phyloP scores from a whole-genome alignment of 2,797 vertebrate genomes.

The Trachurus trachurus region DNA sequence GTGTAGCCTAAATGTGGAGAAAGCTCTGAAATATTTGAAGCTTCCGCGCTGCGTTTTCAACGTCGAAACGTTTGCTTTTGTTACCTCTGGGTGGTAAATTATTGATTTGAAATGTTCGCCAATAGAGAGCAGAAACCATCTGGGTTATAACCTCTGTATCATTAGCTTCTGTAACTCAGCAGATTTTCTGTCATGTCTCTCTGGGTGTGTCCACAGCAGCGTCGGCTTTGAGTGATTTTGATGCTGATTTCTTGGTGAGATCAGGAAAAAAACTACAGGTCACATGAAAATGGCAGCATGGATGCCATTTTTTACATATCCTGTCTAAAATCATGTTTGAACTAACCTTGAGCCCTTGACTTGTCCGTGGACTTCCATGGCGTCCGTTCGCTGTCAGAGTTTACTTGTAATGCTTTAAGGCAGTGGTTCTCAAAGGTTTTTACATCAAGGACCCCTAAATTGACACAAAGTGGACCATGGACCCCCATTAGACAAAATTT shows the following conservation, averaged over 20 bases:
- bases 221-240: background rate
- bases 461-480: too few relatives aligned
- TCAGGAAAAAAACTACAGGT: background rate
- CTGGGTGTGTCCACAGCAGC: background rate
- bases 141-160: conserved; percentile 4
- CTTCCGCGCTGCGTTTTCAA: background rate
- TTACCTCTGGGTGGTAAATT: background rate
- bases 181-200: background rate
- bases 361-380: background rate
- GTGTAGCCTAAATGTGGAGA: conserved; percentile 3
- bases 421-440: too few relatives aligned
- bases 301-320: background rate
- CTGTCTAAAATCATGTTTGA: background rate
- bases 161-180: too few relatives aligned
- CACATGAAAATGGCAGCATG: background rate
- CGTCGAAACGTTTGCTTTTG: background rate
- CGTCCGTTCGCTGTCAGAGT: background rate
- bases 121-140: background rate
- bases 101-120: background rate
- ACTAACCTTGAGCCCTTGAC: background rate
- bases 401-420: too few relatives aligned
- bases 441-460: too few relatives aligned
- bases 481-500: too few relatives aligned
- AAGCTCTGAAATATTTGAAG: conserved; percentile 11
- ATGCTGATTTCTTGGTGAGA: background rate